phyloP scores from a whole-genome alignment of 2,113 vertebrate species.

The Arenaria interpres region DNA sequence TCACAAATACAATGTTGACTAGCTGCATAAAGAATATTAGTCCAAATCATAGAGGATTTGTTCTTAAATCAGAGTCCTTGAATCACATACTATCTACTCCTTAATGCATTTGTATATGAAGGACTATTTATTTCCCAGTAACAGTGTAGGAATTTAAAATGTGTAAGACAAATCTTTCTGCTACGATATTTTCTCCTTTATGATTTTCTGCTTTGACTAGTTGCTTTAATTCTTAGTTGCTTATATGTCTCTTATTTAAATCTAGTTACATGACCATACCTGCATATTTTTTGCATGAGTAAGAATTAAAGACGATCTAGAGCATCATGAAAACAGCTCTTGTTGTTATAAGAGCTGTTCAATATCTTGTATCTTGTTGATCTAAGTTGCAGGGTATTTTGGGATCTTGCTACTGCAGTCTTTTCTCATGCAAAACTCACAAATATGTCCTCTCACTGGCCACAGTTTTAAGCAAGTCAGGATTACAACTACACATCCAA shows the following conservation, averaged over 20 bases:
- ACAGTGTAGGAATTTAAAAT: not conserved
- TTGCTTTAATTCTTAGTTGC: not conserved
- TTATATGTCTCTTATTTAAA: not conserved
- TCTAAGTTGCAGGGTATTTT: not conserved
- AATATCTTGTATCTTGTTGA: no score
- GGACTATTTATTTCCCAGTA: not conserved
- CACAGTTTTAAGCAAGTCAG: not conserved
- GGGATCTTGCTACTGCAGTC: not conserved
- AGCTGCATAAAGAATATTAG: conserved; percentile 14
- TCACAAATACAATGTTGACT: conserved; percentile 10
- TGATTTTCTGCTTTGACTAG: not conserved
- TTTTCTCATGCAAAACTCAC: not conserved
- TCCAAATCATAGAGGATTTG: conserved; percentile 7
- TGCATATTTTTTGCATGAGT: not conserved
- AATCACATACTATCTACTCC: not conserved
- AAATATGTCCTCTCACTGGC: not conserved
- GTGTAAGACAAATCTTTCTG: not conserved
- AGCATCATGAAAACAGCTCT: not conserved
- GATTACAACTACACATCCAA: not conserved
- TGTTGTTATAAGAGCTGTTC: not conserved
- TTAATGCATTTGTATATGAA: not conserved
- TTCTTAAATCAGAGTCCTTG: conserved; percentile 13
- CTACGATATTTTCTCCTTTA: not conserved
- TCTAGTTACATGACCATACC: not conserved
- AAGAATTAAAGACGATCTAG: not conserved